Conservation (phyloP, 2,888 invertebrate genomes). For the Empis livida region DNA sequence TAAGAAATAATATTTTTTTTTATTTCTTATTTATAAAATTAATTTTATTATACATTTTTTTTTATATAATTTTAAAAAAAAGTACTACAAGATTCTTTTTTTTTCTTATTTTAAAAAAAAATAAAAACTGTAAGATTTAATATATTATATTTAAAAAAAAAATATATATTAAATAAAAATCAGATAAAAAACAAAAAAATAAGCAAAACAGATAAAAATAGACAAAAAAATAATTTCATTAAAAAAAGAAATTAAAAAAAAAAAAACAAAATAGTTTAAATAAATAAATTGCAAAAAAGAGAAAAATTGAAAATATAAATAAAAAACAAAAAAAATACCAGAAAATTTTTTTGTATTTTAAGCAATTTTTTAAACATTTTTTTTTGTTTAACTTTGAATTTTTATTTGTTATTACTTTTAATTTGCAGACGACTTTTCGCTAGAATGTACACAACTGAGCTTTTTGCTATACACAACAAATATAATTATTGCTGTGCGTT, state of each 20-base stretch:
- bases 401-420: background rate
- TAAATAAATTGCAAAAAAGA: slow-evolving; percentile 6
- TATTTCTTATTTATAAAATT: slow-evolving; percentile 24
- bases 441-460: too few species aligned
- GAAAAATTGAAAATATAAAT: slow-evolving; percentile 7
- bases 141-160: slow-evolving; percentile 17
- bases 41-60: slow-evolving; percentile 27
- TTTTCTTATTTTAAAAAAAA: slow-evolving; percentile 11
- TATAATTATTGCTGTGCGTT: too few species aligned
- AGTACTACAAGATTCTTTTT: slow-evolving; percentile 22
- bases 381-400: background rate
- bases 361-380: background rate
- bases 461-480: too few species aligned
- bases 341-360: slow-evolving; percentile 21
- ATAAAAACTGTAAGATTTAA: slow-evolving; percentile 17
- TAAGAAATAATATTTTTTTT: slow-evolving; percentile 36
- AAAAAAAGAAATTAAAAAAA: slow-evolving; percentile 11
- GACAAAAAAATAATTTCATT: slow-evolving; percentile 12
- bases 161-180: slow-evolving; percentile 5
- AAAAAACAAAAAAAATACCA: slow-evolving; percentile 17
- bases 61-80: slow-evolving; percentile 28
- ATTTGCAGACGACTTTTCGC: too few species aligned
- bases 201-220: slow-evolving; percentile 12
- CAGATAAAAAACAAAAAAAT: slow-evolving; percentile 17
- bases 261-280: slow-evolving; percentile 13